Evolutionary conservation across 2,113 vertebrate species (phyloP).

Genomic region (Atractosteus spatula): DNA sequence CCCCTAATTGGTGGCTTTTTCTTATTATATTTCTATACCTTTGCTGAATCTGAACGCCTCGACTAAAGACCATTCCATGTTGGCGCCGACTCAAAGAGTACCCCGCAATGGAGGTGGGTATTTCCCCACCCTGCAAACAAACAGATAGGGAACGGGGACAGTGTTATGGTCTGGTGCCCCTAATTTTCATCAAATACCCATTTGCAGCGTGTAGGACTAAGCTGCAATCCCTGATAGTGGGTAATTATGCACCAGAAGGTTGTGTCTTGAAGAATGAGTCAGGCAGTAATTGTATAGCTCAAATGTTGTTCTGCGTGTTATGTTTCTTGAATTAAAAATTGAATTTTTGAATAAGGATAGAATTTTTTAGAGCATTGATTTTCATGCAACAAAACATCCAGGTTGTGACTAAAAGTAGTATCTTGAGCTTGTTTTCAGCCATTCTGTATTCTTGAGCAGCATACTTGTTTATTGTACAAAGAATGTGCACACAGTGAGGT

Average conservation of each 20-base stretch:
- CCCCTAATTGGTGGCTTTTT: neutral
- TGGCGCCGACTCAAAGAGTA: neutral
- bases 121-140: neutral
- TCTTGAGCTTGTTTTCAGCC: neutral
- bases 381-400: no score
- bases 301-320: neutral
- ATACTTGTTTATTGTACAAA: neutral
- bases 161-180: constrained; percentile 1
- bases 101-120: neutral
- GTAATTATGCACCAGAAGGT: constrained; percentile 1
- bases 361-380: no score
- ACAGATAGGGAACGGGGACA: neutral
- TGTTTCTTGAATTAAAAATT: neutral
- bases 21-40: neutral
- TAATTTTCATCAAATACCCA: neutral
- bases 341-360: no score
- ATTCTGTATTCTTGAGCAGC: neutral
- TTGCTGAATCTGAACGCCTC: neutral
- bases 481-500: no score
- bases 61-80: neutral
- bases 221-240: neutral
- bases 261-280: neutral
- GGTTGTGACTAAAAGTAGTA: no score
- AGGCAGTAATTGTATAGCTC: neutral
- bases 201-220: neutral